These are phyloP conservation scores for Eciton burchellii DNA, from an alignment of 1,140 invertebrate species.

Conservation along the genomic window DNA sequence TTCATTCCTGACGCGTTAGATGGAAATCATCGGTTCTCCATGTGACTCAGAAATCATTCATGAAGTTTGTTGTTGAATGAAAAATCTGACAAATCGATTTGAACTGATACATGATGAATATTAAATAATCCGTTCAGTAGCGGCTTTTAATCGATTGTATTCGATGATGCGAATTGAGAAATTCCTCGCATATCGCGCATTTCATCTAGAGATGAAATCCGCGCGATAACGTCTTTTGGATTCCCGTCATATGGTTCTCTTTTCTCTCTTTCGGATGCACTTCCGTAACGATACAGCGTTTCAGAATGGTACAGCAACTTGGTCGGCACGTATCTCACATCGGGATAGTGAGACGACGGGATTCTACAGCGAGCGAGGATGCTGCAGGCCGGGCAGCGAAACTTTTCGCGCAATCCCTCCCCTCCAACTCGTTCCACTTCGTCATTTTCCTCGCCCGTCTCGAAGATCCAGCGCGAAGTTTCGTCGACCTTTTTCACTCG, in stretches of 20 bases:
- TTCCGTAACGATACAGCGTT: too few relatives aligned
- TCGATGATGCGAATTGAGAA: constrained; percentile 18
- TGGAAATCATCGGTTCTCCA: not conserved
- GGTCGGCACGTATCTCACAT: constrained; percentile 59
- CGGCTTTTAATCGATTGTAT: constrained; percentile 31
- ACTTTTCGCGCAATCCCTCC: constrained; percentile 46
- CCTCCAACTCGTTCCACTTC: constrained; percentile 33
- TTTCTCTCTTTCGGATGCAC: constrained; percentile 59
- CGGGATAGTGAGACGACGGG: constrained; percentile 39
- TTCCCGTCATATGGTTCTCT: constrained; percentile 43
- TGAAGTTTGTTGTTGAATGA: too few relatives aligned
- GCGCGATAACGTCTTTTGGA: constrained; percentile 43
- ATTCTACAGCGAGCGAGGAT: constrained; percentile 8
- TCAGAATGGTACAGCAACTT: constrained; percentile 49
- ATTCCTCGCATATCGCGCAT: too few relatives aligned
- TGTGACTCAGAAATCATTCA: too few relatives aligned
- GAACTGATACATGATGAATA: too few relatives aligned
- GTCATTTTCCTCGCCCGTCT: constrained; percentile 51
- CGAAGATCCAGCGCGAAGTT: constrained; percentile 39
- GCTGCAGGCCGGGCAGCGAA: constrained; percentile 45
- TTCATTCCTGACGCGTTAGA: not conserved
- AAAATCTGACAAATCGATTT: too few relatives aligned
- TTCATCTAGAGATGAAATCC: constrained; percentile 52
- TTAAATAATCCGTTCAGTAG: not conserved
- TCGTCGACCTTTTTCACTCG: constrained; percentile 28